Base-by-base conservation (phyloP, 2,888 invertebrate species). In the Pteria penguin region DNA sequence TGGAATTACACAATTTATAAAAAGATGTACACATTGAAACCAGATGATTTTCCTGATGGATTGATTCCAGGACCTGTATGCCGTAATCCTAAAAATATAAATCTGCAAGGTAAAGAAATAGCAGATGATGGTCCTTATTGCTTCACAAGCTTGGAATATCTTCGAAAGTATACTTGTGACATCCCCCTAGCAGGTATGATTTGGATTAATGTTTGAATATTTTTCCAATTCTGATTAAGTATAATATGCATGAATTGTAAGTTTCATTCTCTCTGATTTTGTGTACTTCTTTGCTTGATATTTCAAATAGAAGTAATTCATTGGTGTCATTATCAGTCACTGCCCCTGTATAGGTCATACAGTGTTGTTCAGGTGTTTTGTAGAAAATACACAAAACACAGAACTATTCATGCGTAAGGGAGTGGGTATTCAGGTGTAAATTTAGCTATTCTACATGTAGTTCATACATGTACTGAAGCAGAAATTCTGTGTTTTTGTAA, bases 11-110 rank as follows among this genome's bases (percentile, higher is more conserved):
- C 3, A 4, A 4, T 66, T 4, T 33, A 54, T 22, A 29, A 54
- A 0, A 24, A 29, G 2, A 65, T 75, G 1, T 33, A 62, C 29
- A 29, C 27, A 11, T 45, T 74, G 14, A 68, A 29, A n/a, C 29
- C 65, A 14, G 14, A 55, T 4, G 45, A 73, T 31, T 84, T 84
- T 69, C 76, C 76, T 8, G 84, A 83, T 57, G 70, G 62, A 0
- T 36, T 54, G 14, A 76, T 81, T 8, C 84, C 84, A 27, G 84
- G 84, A 0, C 77, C 82, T 14, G 79, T 76, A 27, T 84, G 84
- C 60, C 67, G 84, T 27, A 83, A 82, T 33, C 84, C 84, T 18
- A 11, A 54, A 14, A 58, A 75, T 4, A 32, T 36, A 29, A 26
- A 57, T 14, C 74, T 70, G 0, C 77, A 69, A 29, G 54, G 65